Percentiles rank a stretch among this genome's conserved stretches.
These are phyloP conservation scores for Pantherophis guttatus DNA, from an alignment of 2,113 vertebrate species.

Conservation along the genomic window DNA sequence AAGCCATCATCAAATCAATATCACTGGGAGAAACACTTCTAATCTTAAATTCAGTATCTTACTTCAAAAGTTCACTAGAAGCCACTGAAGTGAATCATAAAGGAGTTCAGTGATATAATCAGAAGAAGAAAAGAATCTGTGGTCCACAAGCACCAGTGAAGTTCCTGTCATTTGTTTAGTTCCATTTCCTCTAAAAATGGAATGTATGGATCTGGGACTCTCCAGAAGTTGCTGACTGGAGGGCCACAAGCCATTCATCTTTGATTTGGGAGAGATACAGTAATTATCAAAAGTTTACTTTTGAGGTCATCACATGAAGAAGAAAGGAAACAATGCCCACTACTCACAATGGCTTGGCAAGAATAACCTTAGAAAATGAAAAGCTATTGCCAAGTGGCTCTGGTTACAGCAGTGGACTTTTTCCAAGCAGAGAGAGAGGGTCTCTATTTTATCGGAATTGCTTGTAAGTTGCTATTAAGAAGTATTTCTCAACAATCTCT, in stretches of 20 bases:
- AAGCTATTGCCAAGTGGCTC: conserved; percentile 58
- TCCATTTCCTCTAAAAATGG: not conserved
- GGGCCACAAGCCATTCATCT: not conserved
- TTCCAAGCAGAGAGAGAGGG: conserved; percentile 61
- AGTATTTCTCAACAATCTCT: conserved; percentile 79
- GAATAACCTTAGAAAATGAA: conserved; percentile 26
- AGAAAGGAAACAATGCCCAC: conserved; percentile 2
- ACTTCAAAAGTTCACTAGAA: not conserved
- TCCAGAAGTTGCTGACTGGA: not conserved
- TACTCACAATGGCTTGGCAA: not conserved
- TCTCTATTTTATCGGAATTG: conserved; percentile 67
- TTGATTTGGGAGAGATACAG: not conserved
- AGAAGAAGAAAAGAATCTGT: not conserved
- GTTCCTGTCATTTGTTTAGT: not conserved
- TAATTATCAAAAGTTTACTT: not conserved
- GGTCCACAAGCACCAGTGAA: not conserved
- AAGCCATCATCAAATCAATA: not conserved
- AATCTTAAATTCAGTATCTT: not conserved
- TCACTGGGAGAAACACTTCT: not conserved
- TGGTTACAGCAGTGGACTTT: conserved; percentile 57
- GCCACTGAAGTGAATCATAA: not conserved
- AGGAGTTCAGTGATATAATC: not conserved
- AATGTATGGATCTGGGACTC: not conserved
- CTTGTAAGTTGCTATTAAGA: conserved; percentile 76
- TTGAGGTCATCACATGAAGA: not conserved